Evolutionary conservation across 2,888 invertebrate genomes (phyloP), one percentile per base, ranked within the genome.

Genomic region (Catocala fraxini): DNA sequence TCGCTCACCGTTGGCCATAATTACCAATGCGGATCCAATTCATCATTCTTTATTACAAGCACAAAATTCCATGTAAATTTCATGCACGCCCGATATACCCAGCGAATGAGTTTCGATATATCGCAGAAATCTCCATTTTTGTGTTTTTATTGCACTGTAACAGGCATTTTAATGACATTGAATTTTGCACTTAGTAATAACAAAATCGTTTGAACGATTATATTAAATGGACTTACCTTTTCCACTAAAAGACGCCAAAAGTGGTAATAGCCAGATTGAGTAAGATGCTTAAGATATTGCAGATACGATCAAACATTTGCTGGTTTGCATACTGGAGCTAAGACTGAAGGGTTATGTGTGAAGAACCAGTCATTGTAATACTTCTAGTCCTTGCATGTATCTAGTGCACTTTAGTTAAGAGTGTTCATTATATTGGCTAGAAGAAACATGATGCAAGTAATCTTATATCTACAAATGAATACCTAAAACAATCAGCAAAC

Each of bases 11-110:
- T 82, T 88, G 89, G 79, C 90, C 89, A 84, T 93, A 93, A 93
- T 93, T 92, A 93, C 92, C 91, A 91, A 86, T 92, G 91, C 90
- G 89, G 89, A 86, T 84, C 85, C 93, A 92, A 93, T 94, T 92
- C 92, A 93, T 93, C 93, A 93, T 92, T 91, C 90, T 93, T 94
- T 93, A 93, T 93, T 93, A 92, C 92, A 89, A 89, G 89, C 91
- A 88, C 90, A 85, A 92, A 91, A 91, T 91, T 91, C 91, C 91
- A 91, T 92, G 93, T 91, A 94, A 93, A 93, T 93, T 92, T 92
- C 89, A 90, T 89, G 88, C 86, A 81, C 82, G 84, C 84, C 85
- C 84, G 84, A 84, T 86, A 86, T 79, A 84, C 83, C 75, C 79
- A 81, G 82, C 79, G 88, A 88, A 89, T 90, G 87, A 86, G 87